Conservation (phyloP, 2,113 vertebrate genomes). For the Poeciliopsis turrubarensis region DNA sequence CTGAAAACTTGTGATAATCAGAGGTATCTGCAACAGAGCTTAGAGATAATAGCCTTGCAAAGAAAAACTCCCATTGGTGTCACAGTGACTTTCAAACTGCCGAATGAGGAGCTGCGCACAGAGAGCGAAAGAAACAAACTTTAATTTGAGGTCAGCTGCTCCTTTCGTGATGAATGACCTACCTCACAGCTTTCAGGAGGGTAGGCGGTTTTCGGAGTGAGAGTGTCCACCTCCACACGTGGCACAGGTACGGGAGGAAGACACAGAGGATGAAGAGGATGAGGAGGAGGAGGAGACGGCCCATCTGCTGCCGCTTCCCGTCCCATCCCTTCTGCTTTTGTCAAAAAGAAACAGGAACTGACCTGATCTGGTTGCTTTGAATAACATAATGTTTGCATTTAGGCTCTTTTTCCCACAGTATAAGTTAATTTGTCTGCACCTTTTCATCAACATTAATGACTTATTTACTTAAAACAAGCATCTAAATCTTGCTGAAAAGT, state of each 20-base stretch:
- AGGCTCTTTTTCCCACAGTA: not conserved
- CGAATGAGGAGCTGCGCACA: conserved; percentile 5
- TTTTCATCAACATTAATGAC: too few species aligned
- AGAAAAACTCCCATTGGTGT: conserved; percentile 22
- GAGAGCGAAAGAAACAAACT: conserved; percentile 15
- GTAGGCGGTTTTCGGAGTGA: conserved; percentile 15
- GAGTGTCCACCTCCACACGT: conserved; percentile 69
- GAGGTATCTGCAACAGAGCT: not conserved
- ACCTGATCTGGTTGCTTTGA: conserved; percentile 11
- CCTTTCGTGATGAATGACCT: conserved; percentile 58
- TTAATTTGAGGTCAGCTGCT: conserved; percentile 50
- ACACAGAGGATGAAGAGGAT: conserved; percentile 13
- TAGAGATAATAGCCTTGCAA: not conserved
- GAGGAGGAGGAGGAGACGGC: conserved; percentile 49
- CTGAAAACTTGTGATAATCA: too few species aligned
- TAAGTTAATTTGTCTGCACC: too few species aligned
- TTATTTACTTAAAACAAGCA: too few species aligned
- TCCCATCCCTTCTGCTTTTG: conserved; percentile 28
- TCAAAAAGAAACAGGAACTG: conserved; percentile 5
- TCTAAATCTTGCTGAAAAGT: too few species aligned
- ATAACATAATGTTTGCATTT: not conserved
- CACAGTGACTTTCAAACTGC: conserved; percentile 50
- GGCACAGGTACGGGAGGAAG: conserved; percentile 41
- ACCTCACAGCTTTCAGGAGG: conserved; percentile 35
- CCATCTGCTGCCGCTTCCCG: conserved; percentile 66